Evolutionary conservation across 2,797 vertebrate genomes (phyloP).

Genomic region (Myripristis murdjan): DNA sequence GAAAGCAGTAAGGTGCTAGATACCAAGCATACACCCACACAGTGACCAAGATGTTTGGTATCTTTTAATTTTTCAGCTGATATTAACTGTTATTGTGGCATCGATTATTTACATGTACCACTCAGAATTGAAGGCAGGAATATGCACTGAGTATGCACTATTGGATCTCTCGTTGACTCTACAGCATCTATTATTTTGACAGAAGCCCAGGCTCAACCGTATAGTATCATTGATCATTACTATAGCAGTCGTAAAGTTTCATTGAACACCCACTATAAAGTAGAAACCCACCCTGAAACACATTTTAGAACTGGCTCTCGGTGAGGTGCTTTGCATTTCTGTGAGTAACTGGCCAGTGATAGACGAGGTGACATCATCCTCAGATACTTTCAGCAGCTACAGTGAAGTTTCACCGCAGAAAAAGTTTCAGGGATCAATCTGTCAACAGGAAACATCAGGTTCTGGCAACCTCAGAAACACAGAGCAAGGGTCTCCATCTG

Average conservation of each 20-base stretch:
- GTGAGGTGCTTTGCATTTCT: no score
- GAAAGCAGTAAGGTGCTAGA: not conserved
- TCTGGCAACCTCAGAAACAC: no score
- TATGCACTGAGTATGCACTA: slow-evolving; percentile 40
- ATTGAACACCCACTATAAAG: slow-evolving; percentile 4
- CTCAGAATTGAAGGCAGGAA: slow-evolving; percentile 18
- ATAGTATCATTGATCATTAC: slow-evolving; percentile 65
- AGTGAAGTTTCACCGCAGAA: no score
- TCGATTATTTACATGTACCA: not conserved
- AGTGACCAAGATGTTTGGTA: no score
- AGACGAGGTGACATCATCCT: no score
- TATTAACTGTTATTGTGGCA: slow-evolving; percentile 2
- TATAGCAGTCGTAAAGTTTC: slow-evolving; percentile 53
- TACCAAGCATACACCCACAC: not conserved
- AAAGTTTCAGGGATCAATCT: no score
- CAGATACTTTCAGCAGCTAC: no score
- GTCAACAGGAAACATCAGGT: no score
- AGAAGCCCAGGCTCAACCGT: slow-evolving; percentile 54
- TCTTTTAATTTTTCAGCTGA: not conserved
- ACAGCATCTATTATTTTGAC: slow-evolving; percentile 67
- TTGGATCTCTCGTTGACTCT: slow-evolving; percentile 42
- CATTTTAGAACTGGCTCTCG: no score
- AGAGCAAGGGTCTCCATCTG: no score
- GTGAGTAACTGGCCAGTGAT: no score
- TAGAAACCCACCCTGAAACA: slow-evolving; percentile 27